Conservation (phyloP, 2,113 vertebrate species). For the Sorex fumeus region DNA sequence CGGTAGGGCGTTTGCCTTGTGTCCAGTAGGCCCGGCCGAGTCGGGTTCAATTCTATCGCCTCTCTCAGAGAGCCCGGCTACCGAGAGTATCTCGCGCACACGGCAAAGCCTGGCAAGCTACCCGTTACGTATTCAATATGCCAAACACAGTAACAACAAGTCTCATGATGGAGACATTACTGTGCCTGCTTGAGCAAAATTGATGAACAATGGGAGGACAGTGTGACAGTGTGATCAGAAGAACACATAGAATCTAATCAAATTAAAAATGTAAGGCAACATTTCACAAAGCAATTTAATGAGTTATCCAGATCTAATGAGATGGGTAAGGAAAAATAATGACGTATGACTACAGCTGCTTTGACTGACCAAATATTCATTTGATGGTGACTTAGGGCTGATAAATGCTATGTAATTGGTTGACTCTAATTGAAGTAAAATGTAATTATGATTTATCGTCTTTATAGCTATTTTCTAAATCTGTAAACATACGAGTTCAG, state of each 20-base stretch:
- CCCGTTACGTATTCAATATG: too few relatives aligned
- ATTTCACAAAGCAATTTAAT: conserved; percentile 16
- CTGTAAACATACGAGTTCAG: conserved; percentile 17
- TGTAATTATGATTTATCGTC: neutral
- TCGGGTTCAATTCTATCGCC: too few relatives aligned
- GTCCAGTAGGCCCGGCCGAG: too few relatives aligned
- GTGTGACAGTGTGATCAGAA: too few relatives aligned
- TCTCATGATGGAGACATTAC: too few relatives aligned
- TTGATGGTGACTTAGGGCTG: neutral
- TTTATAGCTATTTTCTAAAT: conserved; percentile 43
- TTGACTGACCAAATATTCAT: neutral
- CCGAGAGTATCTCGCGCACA: too few relatives aligned
- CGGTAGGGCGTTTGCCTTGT: too few relatives aligned
- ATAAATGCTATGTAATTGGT: neutral
- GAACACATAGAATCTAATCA: neutral
- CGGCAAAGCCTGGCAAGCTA: too few relatives aligned
- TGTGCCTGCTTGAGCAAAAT: too few relatives aligned
- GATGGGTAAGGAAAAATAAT: neutral
- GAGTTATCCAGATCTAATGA: neutral
- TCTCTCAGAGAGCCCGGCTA: too few relatives aligned
- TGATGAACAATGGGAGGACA: too few relatives aligned
- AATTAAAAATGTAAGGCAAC: neutral
- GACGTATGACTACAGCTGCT: neutral
- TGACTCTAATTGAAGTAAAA: neutral
- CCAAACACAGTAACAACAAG: too few relatives aligned